Conservation (phyloP, 1,140 invertebrate genomes). For the Drosophila leontia region DNA sequence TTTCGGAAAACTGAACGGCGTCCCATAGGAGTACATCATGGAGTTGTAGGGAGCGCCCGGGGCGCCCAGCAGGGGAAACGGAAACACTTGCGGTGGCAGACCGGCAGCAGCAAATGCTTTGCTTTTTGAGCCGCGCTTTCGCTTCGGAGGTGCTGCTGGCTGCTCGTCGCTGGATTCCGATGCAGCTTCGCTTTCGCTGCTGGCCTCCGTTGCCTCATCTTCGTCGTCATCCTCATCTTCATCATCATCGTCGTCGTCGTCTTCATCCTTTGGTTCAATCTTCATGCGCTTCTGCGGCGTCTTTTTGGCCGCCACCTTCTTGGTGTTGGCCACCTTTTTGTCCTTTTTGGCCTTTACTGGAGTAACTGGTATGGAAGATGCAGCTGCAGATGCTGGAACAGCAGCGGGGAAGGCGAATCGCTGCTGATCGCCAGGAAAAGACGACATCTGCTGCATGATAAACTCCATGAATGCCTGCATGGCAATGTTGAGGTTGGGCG, state of each 20-base stretch:
- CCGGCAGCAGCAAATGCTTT: slow-evolving; percentile 2
- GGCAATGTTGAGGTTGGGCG: slow-evolving; percentile 67
- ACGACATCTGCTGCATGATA: slow-evolving; percentile 70
- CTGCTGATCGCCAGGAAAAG: slow-evolving; percentile 57
- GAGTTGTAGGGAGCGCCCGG: slow-evolving; percentile 61
- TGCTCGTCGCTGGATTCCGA: slow-evolving; percentile 56
- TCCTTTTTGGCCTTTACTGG: slow-evolving; percentile 57
- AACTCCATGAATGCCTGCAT: slow-evolving; percentile 76
- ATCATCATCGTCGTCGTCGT: slow-evolving; percentile 52
- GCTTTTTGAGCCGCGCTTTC: slow-evolving; percentile 55
- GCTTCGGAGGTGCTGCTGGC: slow-evolving; percentile 25
- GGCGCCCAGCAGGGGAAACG: slow-evolving; percentile 58
- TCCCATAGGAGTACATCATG: slow-evolving; percentile 66
- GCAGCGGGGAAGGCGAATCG: slow-evolving; percentile 55
- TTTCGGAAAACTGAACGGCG: slow-evolving; percentile 63
- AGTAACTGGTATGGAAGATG: not conserved
- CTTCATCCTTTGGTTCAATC: slow-evolving; percentile 48
- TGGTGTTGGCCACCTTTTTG: slow-evolving; percentile 36
- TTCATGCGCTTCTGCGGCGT: slow-evolving; percentile 56
- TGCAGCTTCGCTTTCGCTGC: slow-evolving; percentile 49
- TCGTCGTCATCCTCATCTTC: slow-evolving; percentile 37
- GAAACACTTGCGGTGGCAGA: slow-evolving; percentile 52
- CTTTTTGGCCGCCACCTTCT: slow-evolving; percentile 28
- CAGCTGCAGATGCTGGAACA: not conserved
- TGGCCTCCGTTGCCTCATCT: slow-evolving; percentile 24